Percentiles rank a stretch among this genome's conserved stretches.
Conservation (phyloP, 2,113 vertebrate species). For the Corydoras maculifer region DNA sequence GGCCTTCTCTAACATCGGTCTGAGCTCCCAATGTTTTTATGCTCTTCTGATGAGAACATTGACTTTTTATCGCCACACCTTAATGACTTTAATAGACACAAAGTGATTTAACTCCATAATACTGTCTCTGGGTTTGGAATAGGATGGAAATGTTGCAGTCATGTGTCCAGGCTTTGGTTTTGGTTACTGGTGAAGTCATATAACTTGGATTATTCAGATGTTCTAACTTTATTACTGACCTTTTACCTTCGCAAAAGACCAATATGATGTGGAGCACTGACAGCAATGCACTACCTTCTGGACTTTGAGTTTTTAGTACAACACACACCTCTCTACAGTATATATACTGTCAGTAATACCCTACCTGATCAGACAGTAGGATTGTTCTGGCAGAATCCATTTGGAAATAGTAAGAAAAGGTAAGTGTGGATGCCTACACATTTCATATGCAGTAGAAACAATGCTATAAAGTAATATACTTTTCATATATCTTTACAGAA, state of each 20-base stretch:
- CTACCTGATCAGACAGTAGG: slow-evolving; percentile 32
- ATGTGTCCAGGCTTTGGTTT: too few species aligned
- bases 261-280: slow-evolving; percentile 39
- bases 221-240: background rate
- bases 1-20: too few species aligned
- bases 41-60: too few species aligned
- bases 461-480: background rate
- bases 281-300: slow-evolving; percentile 53
- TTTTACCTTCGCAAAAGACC: slow-evolving; percentile 10
- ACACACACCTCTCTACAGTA: slow-evolving; percentile 33
- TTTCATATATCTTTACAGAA: background rate
- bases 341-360: slow-evolving; percentile 47
- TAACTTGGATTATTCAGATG: background rate
- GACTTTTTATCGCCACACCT: too few species aligned
- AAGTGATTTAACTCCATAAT: too few species aligned
- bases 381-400: slow-evolving; percentile 40
- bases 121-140: too few species aligned
- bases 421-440: background rate
- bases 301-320: slow-evolving; percentile 54
- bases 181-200: too few species aligned
- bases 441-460: background rate
- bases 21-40: too few species aligned
- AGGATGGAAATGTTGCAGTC: too few species aligned
- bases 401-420: slow-evolving; percentile 35
- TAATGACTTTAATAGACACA: too few species aligned